A percentile compares a stretch with the other conserved stretches of the same genome.
Conservation (phyloP, 2,797 vertebrate genomes). For the Astyanax mexicanus region DNA sequence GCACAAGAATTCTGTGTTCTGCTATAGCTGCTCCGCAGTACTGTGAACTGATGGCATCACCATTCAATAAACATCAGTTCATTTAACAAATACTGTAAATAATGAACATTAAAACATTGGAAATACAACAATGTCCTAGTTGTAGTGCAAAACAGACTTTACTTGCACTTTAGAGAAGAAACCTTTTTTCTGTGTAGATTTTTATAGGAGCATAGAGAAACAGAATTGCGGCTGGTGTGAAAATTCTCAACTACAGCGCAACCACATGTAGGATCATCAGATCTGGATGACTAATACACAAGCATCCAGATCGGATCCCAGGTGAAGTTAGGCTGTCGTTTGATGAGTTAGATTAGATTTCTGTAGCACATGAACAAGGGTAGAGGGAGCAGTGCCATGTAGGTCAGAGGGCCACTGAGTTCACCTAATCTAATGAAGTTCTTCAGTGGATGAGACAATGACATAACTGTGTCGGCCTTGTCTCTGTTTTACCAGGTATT, state of each 20-base stretch:
- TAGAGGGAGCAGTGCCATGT: background rate
- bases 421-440: conserved; percentile 16
- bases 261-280: too few relatives aligned
- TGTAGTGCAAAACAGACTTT: background rate
- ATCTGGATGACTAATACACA: background rate
- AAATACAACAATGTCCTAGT: too few relatives aligned
- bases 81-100: too few relatives aligned
- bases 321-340: background rate
- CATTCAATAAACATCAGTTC: too few relatives aligned
- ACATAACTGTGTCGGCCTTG: conserved; percentile 24
- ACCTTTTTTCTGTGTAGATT: too few relatives aligned
- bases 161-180: too few relatives aligned
- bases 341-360: background rate
- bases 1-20: too few relatives aligned
- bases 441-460: conserved; percentile 27
- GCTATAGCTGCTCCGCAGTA: too few relatives aligned
- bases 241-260: too few relatives aligned
- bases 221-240: background rate
- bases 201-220: too few relatives aligned
- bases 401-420: background rate
- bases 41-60: too few relatives aligned
- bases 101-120: too few relatives aligned
- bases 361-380: background rate
- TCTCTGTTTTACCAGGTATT: conserved; percentile 10
- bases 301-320: background rate